These are phyloP conservation scores for Lerista edwardsae DNA, from an alignment of 2,797 vertebrate species.

Conservation along the genomic window DNA sequence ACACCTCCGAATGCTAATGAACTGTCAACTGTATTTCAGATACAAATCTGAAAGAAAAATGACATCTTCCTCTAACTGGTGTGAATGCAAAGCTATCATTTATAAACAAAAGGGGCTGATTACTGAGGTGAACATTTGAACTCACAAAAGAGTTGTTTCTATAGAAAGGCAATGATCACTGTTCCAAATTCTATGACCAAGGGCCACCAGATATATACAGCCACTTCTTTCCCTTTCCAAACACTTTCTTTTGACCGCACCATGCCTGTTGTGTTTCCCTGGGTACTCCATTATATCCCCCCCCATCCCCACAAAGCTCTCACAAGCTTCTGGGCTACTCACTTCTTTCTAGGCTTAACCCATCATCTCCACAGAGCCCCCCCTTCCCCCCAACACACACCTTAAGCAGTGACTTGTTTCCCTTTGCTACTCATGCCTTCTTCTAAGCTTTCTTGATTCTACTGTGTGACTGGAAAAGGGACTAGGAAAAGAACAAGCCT, in stretches of 20 bases:
- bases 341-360: neutral
- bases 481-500: neutral
- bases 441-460: neutral
- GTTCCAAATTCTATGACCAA: neutral
- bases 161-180: conserved; percentile 42
- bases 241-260: neutral
- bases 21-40: conserved; percentile 39
- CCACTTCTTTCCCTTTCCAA: neutral
- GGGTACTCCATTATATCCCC: neutral
- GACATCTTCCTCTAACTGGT: conserved; percentile 16
- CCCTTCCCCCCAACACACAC: neutral
- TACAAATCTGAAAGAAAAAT: conserved; percentile 59
- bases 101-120: conserved; percentile 41
- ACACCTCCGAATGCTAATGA: conserved; percentile 42
- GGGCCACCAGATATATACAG: neutral
- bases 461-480: neutral
- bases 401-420: neutral
- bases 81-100: conserved; percentile 43
- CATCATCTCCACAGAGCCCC: neutral
- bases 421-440: neutral
- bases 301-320: neutral
- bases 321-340: neutral
- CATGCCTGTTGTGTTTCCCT: neutral
- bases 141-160: conserved; percentile 53
- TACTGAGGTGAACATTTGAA: conserved; percentile 57